phyloP scores from a whole-genome alignment of 2,797 vertebrate genomes.

The Galagoides demidoff region DNA sequence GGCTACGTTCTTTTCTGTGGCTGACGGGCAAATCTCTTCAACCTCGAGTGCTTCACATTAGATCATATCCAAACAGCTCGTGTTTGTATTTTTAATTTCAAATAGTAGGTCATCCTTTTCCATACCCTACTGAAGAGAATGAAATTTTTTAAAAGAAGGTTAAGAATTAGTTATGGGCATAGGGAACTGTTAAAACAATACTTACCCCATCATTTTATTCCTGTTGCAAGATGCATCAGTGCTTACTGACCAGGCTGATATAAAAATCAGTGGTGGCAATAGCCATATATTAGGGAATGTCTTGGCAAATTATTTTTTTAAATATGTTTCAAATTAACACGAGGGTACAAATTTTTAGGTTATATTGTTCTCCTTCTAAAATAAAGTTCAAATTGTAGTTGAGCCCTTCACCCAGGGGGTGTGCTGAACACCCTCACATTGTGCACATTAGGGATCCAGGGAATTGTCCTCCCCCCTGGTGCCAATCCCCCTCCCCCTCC shows the following conservation, averaged over 20 bases:
- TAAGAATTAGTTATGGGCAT: conserved; percentile 78
- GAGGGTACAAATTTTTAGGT: too few species aligned
- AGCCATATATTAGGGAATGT: conserved; percentile 87
- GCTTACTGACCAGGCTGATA: conserved; percentile 89
- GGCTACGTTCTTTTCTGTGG: neutral
- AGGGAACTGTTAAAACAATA: conserved; percentile 82
- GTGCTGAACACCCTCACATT: too few species aligned
- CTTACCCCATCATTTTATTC: conserved; percentile 87
- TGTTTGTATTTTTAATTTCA: conserved; percentile 62
- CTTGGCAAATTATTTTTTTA: conserved; percentile 85
- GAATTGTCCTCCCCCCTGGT: too few species aligned
- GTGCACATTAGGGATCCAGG: too few species aligned
- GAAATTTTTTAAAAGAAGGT: conserved; percentile 72
- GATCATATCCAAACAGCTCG: neutral
- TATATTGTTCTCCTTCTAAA: too few species aligned
- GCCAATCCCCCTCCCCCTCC: too few species aligned
- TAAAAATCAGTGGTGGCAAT: conserved; percentile 84
- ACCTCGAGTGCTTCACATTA: conserved; percentile 16
- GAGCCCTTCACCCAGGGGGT: too few species aligned
- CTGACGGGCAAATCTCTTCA: conserved; percentile 41
- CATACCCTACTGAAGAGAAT: neutral
- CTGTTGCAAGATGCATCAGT: conserved; percentile 88
- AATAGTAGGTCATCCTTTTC: conserved; percentile 58
- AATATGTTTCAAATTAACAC: too few species aligned
- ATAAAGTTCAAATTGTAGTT: too few species aligned